Percentiles rank a stretch among this genome's conserved stretches.
These are phyloP conservation scores for Macropodus opercularis DNA, from an alignment of 2,797 vertebrate species.

Conservation along the genomic window DNA sequence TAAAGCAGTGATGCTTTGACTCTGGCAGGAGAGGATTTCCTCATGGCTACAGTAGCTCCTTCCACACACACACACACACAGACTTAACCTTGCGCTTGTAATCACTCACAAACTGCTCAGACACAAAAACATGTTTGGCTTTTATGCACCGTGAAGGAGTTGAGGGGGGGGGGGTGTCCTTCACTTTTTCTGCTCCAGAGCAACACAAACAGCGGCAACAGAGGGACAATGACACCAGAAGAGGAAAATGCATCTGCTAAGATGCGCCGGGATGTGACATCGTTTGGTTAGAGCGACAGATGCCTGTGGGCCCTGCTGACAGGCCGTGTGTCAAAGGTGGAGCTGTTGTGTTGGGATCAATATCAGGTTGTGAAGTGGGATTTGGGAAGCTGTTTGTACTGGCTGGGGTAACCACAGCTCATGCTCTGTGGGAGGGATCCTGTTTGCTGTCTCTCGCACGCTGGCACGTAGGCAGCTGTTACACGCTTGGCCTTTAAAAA, in stretches of 20 bases:
- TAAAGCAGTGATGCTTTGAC: conserved; percentile 73
- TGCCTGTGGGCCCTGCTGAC: conserved; percentile 28
- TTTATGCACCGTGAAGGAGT: conserved; percentile 25
- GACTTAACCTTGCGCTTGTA: conserved; percentile 57
- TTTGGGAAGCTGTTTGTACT: conserved; percentile 23
- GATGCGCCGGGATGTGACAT: conserved; percentile 37
- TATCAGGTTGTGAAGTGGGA: conserved; percentile 45
- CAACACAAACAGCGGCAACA: conserved; percentile 30
- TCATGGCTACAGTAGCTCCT: conserved; percentile 70
- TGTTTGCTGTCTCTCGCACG: conserved; percentile 32
- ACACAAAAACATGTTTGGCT: conserved; percentile 64
- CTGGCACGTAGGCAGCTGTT: conserved; percentile 55
- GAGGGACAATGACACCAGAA: neutral
- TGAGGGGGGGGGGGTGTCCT: conserved; percentile 50
- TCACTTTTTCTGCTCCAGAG: conserved; percentile 33
- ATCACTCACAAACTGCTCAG: conserved; percentile 42
- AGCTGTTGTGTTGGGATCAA: conserved; percentile 58
- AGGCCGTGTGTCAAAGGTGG: conserved; percentile 48
- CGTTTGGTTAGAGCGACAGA: conserved; percentile 44
- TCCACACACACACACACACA: conserved; percentile 51
- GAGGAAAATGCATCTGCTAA: too few species aligned
- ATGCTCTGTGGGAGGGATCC: conserved; percentile 9
- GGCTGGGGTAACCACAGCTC: conserved; percentile 12
- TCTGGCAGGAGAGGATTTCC: conserved; percentile 77
- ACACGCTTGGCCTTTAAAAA: conserved; percentile 23